A percentile compares a stretch with the other conserved stretches of the same genome.
phyloP scores from a whole-genome alignment of 2,797 vertebrate species.

The Otolemur crassicaudatus region DNA sequence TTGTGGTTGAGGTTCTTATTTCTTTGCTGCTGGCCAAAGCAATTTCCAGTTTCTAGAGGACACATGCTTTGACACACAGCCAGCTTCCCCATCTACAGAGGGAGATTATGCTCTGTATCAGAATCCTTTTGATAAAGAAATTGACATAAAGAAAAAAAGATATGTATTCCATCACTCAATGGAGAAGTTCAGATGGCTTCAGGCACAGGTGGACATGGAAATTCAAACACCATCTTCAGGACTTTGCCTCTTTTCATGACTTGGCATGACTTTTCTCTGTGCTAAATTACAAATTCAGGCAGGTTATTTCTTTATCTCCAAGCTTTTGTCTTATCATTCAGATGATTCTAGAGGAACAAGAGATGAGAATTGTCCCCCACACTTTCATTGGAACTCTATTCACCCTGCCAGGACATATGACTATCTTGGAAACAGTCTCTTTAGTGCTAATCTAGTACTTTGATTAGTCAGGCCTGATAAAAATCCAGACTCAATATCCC shows the following conservation, averaged over 20 bases:
- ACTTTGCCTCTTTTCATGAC: background rate
- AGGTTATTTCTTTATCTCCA: constrained; percentile 19
- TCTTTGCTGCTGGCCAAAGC: background rate
- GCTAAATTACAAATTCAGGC: background rate
- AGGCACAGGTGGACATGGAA: background rate
- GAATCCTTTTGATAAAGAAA: background rate
- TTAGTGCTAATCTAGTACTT: background rate
- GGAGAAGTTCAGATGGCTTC: background rate
- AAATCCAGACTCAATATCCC: background rate
- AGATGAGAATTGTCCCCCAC: too few species aligned
- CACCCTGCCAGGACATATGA: background rate
- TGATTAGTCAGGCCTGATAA: background rate
- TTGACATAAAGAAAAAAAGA: background rate
- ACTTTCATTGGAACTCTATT: background rate
- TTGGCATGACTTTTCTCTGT: background rate
- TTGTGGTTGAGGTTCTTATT: background rate
- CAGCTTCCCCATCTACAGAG: background rate
- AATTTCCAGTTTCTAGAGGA: background rate
- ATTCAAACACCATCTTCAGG: background rate
- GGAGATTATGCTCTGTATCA: background rate
- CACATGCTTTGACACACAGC: background rate
- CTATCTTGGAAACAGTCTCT: background rate
- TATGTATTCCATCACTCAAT: background rate
- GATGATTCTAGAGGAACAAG: background rate
- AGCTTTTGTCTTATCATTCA: background rate